Evolutionary conservation across 1,140 invertebrate genomes (phyloP).

Genomic region (Conus ventricosus): DNA sequence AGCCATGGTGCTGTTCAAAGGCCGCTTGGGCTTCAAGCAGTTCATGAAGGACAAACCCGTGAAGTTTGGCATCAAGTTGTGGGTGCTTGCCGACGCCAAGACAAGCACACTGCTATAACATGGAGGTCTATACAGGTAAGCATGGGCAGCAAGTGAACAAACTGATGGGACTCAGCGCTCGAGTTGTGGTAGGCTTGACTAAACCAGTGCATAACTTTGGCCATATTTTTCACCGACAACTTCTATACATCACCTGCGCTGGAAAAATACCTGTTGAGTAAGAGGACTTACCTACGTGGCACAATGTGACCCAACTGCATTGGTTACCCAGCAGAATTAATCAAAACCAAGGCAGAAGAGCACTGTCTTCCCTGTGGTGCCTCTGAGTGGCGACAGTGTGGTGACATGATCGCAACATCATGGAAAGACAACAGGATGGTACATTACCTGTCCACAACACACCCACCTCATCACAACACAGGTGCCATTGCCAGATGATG

Average conservation of each 20-base stretch:
- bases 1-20: constrained; percentile 35
- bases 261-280: constrained; percentile 63
- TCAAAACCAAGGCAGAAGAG: background rate
- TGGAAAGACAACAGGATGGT: constrained; percentile 46
- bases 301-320: constrained; percentile 39
- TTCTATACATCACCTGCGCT: constrained; percentile 71
- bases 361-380: background rate
- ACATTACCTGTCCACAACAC: constrained; percentile 37
- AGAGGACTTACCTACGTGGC: constrained; percentile 55
- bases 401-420: constrained; percentile 20
- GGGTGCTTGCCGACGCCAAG: constrained; percentile 38
- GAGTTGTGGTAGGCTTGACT: constrained; percentile 66
- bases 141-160: constrained; percentile 25
- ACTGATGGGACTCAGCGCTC: constrained; percentile 60
- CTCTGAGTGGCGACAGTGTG: background rate
- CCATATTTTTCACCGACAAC: constrained; percentile 74
- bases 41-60: constrained; percentile 46
- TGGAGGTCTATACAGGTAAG: constrained; percentile 44
- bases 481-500: constrained; percentile 27
- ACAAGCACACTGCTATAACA: constrained; percentile 40
- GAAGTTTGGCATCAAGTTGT: constrained; percentile 53
- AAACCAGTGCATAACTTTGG: constrained; percentile 65
- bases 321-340: constrained; percentile 35
- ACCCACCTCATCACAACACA: constrained; percentile 11
- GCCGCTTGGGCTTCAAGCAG: constrained; percentile 44